These are phyloP conservation scores for Molanna angustata DNA, from an alignment of 2,888 invertebrate species.

Conservation along the genomic window DNA sequence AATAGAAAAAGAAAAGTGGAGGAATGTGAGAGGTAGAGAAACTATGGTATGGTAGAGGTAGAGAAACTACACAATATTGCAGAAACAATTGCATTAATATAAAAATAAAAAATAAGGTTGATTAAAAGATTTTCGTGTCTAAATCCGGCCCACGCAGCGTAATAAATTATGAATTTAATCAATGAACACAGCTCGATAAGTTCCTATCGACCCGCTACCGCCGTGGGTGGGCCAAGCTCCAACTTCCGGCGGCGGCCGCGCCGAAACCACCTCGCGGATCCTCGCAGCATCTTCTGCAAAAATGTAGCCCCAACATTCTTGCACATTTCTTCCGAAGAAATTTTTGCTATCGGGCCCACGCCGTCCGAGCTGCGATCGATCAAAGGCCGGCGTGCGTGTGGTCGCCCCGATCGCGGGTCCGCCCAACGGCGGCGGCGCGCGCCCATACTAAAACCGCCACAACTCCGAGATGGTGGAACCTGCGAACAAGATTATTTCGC, in stretches of 20 bases:
- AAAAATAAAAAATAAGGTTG: too few species aligned
- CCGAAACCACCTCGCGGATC: neutral
- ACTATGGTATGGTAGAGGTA: too few species aligned
- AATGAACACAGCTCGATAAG: conserved; percentile 19
- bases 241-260: conserved; percentile 17
- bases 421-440: too few species aligned
- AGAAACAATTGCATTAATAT: too few species aligned
- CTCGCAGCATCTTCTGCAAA: conserved; percentile 1
- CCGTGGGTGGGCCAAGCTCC: conserved; percentile 19
- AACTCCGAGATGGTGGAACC: neutral
- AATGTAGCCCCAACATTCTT: conserved; percentile 11
- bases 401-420: conserved; percentile 3
- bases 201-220: conserved; percentile 17
- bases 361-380: conserved; percentile 36
- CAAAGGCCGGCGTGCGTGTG: conserved; percentile 14
- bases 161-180: conserved; percentile 29
- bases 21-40: too few species aligned
- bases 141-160: too few species aligned
- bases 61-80: too few species aligned
- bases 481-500: neutral
- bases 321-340: conserved; percentile 9
- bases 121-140: too few species aligned
- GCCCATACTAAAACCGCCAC: neutral
- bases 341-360: conserved; percentile 37
- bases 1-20: too few species aligned